phyloP scores from a whole-genome alignment of 2,888 invertebrate species.

The Ennomos erosarius region DNA sequence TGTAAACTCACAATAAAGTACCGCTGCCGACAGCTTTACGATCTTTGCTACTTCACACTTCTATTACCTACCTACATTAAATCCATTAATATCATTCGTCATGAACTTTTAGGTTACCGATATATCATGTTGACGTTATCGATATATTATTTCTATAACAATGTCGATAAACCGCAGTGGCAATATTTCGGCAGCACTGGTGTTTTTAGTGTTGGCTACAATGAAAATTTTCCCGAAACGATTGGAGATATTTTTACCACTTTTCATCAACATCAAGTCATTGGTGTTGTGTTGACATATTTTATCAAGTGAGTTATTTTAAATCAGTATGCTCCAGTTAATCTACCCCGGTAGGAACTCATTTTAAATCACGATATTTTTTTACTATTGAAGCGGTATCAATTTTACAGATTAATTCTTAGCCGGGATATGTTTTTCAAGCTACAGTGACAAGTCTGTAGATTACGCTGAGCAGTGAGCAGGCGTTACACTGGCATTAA shows the following conservation, averaged over 20 bases:
- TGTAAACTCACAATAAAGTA: conserved; percentile 2
- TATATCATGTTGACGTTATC: conserved; percentile 1
- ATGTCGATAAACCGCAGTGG: conserved; percentile 18
- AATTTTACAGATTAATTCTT: no score
- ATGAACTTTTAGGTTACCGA: conserved; percentile 3
- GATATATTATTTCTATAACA: conserved; percentile 8
- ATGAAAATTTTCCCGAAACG: background rate
- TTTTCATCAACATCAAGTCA: no score
- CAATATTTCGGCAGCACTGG: conserved; percentile 17
- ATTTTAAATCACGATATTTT: no score
- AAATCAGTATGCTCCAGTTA: no score
- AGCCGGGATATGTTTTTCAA: no score
- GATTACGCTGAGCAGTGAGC: no score
- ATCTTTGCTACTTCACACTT: conserved; percentile 12
- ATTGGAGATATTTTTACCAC: background rate
- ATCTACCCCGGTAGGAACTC: no score
- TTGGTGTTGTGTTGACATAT: no score
- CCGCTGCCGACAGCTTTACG: conserved; percentile 1
- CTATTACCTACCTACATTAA: conserved; percentile 1
- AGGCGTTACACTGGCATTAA: no score
- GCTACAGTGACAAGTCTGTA: no score
- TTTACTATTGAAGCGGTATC: no score
- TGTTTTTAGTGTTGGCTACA: conserved; percentile 1
- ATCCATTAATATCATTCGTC: conserved; percentile 10
- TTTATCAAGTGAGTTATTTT: no score